Percentiles rank a stretch among this genome's conserved stretches.
phyloP scores from a whole-genome alignment of 2,113 vertebrate species.

The Chinchilla lanigera region DNA sequence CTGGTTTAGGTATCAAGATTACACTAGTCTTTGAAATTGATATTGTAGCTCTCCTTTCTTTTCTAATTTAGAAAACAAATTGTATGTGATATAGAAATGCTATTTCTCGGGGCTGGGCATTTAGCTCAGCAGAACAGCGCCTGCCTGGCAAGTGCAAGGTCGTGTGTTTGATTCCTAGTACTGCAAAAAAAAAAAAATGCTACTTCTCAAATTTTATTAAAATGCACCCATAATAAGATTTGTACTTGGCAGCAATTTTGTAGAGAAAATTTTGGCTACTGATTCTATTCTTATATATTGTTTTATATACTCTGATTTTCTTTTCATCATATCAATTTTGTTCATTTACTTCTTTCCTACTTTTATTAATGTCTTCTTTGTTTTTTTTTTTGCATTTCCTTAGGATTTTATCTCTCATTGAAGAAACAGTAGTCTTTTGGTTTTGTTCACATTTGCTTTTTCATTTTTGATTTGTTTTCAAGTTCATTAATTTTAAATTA shows the following conservation, averaged over 20 bases:
- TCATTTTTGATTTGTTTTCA: not conserved
- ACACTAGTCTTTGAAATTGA: not conserved
- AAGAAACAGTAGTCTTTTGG: not conserved
- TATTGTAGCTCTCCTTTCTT: not conserved
- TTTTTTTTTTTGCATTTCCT: not conserved
- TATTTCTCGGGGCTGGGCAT: no score
- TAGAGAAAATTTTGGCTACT: not conserved
- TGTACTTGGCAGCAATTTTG: not conserved
- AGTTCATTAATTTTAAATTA: not conserved
- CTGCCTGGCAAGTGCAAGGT: no score
- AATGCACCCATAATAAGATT: not conserved
- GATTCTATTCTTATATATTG: not conserved
- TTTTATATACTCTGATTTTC: not conserved
- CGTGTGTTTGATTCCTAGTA: no score
- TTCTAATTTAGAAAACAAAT: not conserved
- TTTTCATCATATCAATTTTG: not conserved
- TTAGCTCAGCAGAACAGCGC: no score
- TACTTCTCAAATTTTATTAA: constrained; percentile 9
- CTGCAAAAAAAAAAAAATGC: no score
- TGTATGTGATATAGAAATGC: not conserved
- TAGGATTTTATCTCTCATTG: not conserved
- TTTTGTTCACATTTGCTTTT: not conserved
- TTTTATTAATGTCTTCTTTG: not conserved
- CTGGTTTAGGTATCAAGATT: not conserved
- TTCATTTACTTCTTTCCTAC: not conserved